Base-by-base conservation (phyloP, 1,140 invertebrate species). In the Littorina saxatilis region DNA sequence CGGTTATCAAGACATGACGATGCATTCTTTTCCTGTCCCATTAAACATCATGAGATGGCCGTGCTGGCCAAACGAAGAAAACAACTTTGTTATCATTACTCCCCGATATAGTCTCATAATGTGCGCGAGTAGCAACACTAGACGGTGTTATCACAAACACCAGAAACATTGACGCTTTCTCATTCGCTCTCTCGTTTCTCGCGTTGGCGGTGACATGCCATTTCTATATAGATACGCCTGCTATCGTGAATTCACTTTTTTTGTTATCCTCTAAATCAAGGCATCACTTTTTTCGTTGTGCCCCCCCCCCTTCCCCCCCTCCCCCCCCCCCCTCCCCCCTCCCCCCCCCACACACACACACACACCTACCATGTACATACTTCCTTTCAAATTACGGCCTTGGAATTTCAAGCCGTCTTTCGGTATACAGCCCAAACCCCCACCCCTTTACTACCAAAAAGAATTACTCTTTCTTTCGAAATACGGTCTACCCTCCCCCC, bases 171-270 rank as follows among this genome's bases (percentile, higher is more conserved):
- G 37, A 43, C n/a, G 20, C 37, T 72, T 35, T 72, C 68, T 72
- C 17, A 43, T 40, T 72, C 35, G 40, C 68, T 72, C 40, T 72
- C 68, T n/a, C n/a, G n/a, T 32, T 43, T 72, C 27, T 40, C 40
- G 35, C 68, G 17, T 43, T 23, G 2, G 40, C n/a, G 68, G 68
- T 72, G 68, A 72, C 35, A 43, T 37, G 35, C 40, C 2, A 43
- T 72, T 0, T 40, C 15, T 23, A 17, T 4, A 23, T 40, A 37
- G 27, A 32, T 11, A 39, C 68, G 68, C 40, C 35, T 40, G 68
- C 68, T 72, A 72, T 72, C 68, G 68, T n/a, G n/a, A 27, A 47
- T n/a, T 47, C 47, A 7, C 23, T 50, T 29, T 35, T 52, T 50
- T 75, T 55, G 50, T 75, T 23, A 5, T 0, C 29, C 27, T 77